A percentile compares a stretch with the other conserved stretches of the same genome.
These are phyloP conservation scores for Semnornis frantzii DNA, from an alignment of 2,113 vertebrate genomes.

Conservation along the genomic window DNA sequence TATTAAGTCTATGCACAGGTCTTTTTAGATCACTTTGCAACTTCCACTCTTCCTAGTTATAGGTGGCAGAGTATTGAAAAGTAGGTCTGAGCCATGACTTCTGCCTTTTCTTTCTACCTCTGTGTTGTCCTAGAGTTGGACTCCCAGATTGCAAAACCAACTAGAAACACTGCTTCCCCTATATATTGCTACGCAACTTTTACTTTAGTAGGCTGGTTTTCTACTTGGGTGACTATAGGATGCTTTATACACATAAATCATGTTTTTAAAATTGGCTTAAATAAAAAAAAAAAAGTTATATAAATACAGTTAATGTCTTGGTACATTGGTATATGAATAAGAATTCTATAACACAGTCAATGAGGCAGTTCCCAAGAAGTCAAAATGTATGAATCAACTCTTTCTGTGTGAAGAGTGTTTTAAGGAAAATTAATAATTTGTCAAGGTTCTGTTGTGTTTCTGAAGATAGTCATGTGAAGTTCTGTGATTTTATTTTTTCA, in stretches of 20 bases:
- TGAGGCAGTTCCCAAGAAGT: background rate
- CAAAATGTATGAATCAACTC: background rate
- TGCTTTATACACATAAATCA: background rate
- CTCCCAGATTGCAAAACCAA: background rate
- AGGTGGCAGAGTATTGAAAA: background rate
- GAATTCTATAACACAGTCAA: background rate
- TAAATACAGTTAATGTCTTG: background rate
- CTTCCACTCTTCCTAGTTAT: background rate
- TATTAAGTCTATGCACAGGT: background rate
- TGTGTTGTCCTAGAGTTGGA: background rate
- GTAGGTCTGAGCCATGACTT: background rate
- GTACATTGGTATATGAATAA: no score
- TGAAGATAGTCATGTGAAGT: background rate
- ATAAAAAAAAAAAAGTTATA: background rate
- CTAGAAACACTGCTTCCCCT: background rate
- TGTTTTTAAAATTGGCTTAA: background rate
- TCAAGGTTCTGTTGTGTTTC: background rate
- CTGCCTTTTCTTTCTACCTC: background rate
- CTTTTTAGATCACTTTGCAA: background rate
- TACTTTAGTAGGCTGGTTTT: background rate
- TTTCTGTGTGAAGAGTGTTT: background rate
- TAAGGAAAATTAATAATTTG: background rate
- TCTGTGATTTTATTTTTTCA: background rate
- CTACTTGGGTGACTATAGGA: background rate
- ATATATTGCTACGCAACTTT: background rate